Base-by-base conservation (phyloP, 1,140 invertebrate genomes). In the Stegodyphus dumicola region DNA sequence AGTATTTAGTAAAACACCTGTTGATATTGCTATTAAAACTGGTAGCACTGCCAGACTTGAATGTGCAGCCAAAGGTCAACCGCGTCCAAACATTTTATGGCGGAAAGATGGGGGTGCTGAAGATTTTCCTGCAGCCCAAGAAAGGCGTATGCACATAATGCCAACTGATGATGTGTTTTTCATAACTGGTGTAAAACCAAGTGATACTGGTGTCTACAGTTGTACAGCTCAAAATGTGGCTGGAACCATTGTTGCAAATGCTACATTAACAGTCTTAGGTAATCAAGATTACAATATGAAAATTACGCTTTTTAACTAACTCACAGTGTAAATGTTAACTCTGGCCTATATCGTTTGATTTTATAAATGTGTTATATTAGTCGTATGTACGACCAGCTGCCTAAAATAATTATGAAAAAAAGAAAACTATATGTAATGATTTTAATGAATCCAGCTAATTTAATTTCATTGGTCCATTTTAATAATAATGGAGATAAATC, bases 21-120 rank as follows among this genome's bases (percentile, higher is more conserved):
- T 91, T 2, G 96, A 98, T 91, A 93, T 98, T 7, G 95, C 95
- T 0, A 94, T 96, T 2, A 94, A 94, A 90, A 94, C 95, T 18
- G 96, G 96, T 6, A 94, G 94, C 85, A 96, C 94, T n/a, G 97
- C 96, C 0, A 94, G 94, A 69, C 91, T 99, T 7, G 96, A 97
- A 88, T 99, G 98, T 93, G 95, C 96, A 3, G 97, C 97, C 11
- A 93, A 93, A 81, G 98, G 97, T 3, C 94, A 96, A 88, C 97
- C 97, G 0, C 91, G 92, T 49, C 97, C 97, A 54, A 94, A 96
- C 90, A 96, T 98, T 87, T 94, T 95, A 7, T 96, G 97, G 94
- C 94, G 96, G 88, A 98, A 99, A 91, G 97, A 98, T 92, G 96
- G 95, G n/a, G 96, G 95, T 17, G 96, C 95, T 0, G 95, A 95